Percentiles rank a stretch among this genome's conserved stretches.
Conservation (phyloP, 2,888 invertebrate genomes). For the Apamea sordens region DNA sequence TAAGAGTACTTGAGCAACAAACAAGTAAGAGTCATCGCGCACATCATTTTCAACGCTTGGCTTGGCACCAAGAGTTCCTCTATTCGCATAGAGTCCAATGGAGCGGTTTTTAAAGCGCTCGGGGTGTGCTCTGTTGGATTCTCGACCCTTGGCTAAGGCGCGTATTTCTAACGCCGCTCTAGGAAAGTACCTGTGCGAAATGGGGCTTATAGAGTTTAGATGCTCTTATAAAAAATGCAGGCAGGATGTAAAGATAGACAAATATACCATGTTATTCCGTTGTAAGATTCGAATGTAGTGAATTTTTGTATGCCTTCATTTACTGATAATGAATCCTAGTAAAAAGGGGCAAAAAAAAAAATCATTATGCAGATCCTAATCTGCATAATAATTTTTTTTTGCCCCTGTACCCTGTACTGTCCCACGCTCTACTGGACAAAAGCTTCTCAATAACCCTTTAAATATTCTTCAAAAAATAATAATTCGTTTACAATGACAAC, state of each 20-base stretch:
- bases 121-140: background rate
- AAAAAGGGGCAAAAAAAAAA: no score
- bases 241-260: background rate
- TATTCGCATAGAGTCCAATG: background rate
- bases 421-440: background rate
- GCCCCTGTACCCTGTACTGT: no score
- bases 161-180: no score
- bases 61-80: background rate
- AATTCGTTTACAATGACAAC: background rate
- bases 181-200: background rate
- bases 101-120: background rate
- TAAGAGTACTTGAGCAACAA: no score
- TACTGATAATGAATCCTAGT: background rate
- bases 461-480: background rate
- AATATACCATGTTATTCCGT: background rate
- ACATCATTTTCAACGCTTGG: background rate
- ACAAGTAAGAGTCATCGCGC: no score
- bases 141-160: no score
- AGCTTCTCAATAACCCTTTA: no score
- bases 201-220: background rate
- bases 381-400: no score
- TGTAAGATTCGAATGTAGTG: background rate
- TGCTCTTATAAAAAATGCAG: background rate
- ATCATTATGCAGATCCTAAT: background rate
- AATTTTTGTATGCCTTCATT: background rate